Base-by-base conservation (phyloP, 2,113 vertebrate species). In the Passer montanus region DNA sequence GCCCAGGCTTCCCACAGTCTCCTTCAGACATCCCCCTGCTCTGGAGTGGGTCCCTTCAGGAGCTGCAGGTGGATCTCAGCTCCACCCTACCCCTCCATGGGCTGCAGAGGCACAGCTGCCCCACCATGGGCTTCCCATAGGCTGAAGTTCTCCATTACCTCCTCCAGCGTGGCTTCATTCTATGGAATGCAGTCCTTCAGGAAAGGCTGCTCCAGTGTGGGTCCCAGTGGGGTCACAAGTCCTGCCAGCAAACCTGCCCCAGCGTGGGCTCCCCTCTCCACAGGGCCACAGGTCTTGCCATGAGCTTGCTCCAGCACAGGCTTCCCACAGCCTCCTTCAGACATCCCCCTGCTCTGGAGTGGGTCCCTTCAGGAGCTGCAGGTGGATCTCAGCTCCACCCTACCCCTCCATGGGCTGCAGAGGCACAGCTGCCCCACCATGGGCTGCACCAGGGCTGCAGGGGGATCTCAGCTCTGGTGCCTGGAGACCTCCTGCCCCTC, bases 11-110 rank as follows among this genome's bases (percentile, higher is more conserved):
- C 64, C 14, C 50, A 80, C 12, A 66, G 50, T 20, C 6, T 56
- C 28, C 66, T 63, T 17, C 9, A 10, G 13, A 3, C 41, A 58
- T 66, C 4, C 21, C 27, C 22, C 27, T 19, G 14, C 35, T 50
- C 33, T 18, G 35, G 11, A 1, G 0, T 23, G 26, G 22, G 14
- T 21, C 7, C 5, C 26, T 50, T 14, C 67, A 35, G 1, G 17
- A 2, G 30, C 30, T 63, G 49, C 30, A 47, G 41, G n/a, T 16
- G 41, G 10, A 47, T 46, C 19, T 53, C 56, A 55, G 41, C 30
- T 16, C 7, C 13, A 13, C 2, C 3, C 1, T 11, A 39, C 2
- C 1, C 19, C 8, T 4, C n/a, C 41, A 7, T 7, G 66, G 10
- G 39, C n/a, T 47, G 56, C 39, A 47, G 56, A 56, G 64, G 18